Conservation (phyloP, 2,797 vertebrate species). For the Rhadinocentrus ornatus region DNA sequence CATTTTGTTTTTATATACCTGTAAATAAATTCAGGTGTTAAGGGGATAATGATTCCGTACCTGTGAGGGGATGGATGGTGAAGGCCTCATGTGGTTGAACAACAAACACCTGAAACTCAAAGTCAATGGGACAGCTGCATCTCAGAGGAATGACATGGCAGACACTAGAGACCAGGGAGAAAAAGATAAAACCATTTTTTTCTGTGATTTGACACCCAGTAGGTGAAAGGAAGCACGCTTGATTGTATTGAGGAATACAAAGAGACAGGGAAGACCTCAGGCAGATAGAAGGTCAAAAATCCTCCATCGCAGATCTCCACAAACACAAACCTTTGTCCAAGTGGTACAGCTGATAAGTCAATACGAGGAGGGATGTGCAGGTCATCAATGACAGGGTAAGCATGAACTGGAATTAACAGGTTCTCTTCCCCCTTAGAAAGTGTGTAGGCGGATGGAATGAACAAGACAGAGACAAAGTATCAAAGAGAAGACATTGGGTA, state of each 20-base stretch:
- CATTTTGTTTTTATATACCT: too few relatives aligned
- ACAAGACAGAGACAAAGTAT: conserved; percentile 15
- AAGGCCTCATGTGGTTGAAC: conserved; percentile 87
- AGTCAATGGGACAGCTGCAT: conserved; percentile 93
- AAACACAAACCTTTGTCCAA: conserved; percentile 90
- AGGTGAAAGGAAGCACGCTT: conserved; percentile 29
- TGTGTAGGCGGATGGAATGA: conserved; percentile 20
- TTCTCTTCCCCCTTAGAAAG: conserved; percentile 84
- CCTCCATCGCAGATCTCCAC: conserved; percentile 14
- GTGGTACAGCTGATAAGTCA: conserved; percentile 83
- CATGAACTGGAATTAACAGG: conserved; percentile 90
- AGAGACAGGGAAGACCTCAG: conserved; percentile 50
- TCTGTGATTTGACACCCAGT: conserved; percentile 31
- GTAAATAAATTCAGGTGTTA: too few relatives aligned
- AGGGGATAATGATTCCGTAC: conserved; percentile 65
- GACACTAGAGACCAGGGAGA: conserved; percentile 75
- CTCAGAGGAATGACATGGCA: conserved; percentile 85
- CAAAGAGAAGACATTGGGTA: neutral
- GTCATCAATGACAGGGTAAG: conserved; percentile 89
- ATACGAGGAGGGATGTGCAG: conserved; percentile 89
- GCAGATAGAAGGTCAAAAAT: conserved; percentile 37
- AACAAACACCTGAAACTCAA: conserved; percentile 88
- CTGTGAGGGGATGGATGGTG: conserved; percentile 84
- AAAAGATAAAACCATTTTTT: conserved; percentile 14
- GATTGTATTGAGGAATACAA: conserved; percentile 51